A percentile compares a stretch with the other conserved stretches of the same genome.
phyloP scores from a whole-genome alignment of 2,888 invertebrate genomes.

The Drosophila austrosaltans region DNA sequence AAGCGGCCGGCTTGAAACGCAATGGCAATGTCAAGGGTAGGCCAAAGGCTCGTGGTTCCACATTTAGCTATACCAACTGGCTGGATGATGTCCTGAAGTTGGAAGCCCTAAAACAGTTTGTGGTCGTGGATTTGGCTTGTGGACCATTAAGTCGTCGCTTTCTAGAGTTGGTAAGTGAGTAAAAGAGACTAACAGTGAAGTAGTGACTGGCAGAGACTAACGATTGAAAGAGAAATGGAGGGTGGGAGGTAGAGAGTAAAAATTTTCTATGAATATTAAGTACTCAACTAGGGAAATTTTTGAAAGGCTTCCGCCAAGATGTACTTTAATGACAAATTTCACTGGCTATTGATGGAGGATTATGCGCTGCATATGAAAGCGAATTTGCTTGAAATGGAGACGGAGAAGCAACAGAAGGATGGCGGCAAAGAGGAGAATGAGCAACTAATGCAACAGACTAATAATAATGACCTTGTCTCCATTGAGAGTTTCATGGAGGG shows the following conservation, averaged over 20 bases:
- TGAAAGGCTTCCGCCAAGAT: constrained; percentile 82
- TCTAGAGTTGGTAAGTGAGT: constrained; percentile 79
- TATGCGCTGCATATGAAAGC: constrained; percentile 65
- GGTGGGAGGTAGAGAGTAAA: neutral
- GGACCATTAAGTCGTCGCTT: constrained; percentile 79
- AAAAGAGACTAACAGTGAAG: too few species aligned
- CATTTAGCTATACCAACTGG: constrained; percentile 65
- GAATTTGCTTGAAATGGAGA: constrained; percentile 18
- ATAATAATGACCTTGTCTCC: constrained; percentile 71
- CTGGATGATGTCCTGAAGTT: constrained; percentile 70
- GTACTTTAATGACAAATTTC: constrained; percentile 83
- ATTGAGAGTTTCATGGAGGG: constrained; percentile 82
- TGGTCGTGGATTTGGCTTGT: constrained; percentile 81
- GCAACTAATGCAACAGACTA: constrained; percentile 45
- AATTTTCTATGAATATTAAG: constrained; percentile 39
- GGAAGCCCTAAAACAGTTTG: constrained; percentile 80
- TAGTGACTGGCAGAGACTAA: too few species aligned
- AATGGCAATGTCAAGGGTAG: constrained; percentile 28
- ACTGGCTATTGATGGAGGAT: constrained; percentile 84
- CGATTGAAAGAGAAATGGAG: neutral
- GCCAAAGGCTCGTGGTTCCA: constrained; percentile 17
- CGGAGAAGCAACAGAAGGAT: neutral
- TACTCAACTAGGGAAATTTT: constrained; percentile 49
- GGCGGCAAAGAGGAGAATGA: too few species aligned
- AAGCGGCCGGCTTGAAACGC: constrained; percentile 18